phyloP scores from a whole-genome alignment of 2,113 vertebrate species.

The Perccottus glenii region DNA sequence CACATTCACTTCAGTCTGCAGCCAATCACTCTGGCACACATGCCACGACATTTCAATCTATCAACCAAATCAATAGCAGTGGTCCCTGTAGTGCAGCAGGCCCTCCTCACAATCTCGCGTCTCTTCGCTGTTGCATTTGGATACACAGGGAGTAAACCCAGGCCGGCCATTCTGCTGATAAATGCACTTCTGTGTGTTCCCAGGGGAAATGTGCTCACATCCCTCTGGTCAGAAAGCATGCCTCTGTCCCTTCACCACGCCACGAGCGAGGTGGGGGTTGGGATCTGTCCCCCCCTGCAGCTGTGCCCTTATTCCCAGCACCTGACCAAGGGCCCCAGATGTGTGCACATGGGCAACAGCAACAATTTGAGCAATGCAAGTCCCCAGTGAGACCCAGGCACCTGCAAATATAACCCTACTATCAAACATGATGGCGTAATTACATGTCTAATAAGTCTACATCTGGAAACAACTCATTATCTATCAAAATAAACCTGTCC shows the following conservation, averaged over 20 bases:
- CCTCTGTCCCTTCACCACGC: conserved; percentile 45
- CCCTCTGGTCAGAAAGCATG: conserved; percentile 68
- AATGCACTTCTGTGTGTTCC: conserved; percentile 63
- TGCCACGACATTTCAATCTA: conserved; percentile 72
- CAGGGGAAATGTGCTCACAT: conserved; percentile 65
- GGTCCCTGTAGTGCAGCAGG: conserved; percentile 47
- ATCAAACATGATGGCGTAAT: conserved; percentile 69
- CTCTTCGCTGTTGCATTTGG: conserved; percentile 61
- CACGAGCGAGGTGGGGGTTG: conserved; percentile 26
- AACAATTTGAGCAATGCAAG: conserved; percentile 75
- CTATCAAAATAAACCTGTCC: conserved; percentile 50
- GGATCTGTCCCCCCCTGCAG: conserved; percentile 65
- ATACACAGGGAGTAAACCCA: conserved; percentile 56
- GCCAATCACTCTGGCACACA: conserved; percentile 53
- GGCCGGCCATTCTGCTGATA: conserved; percentile 70
- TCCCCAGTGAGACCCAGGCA: conserved; percentile 71
- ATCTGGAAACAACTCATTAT: conserved; percentile 66
- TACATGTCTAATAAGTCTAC: conserved; percentile 67
- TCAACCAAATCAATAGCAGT: conserved; percentile 68
- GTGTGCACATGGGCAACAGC: conserved; percentile 70
- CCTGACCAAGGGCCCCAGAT: conserved; percentile 72
- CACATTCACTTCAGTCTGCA: conserved; percentile 7
- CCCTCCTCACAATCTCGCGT: conserved; percentile 26
- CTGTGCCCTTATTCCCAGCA: conserved; percentile 78
- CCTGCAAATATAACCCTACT: conserved; percentile 71